These are phyloP conservation scores for Hippocampus guttulatus DNA, from an alignment of 2,113 vertebrate genomes.

Conservation along the genomic window DNA sequence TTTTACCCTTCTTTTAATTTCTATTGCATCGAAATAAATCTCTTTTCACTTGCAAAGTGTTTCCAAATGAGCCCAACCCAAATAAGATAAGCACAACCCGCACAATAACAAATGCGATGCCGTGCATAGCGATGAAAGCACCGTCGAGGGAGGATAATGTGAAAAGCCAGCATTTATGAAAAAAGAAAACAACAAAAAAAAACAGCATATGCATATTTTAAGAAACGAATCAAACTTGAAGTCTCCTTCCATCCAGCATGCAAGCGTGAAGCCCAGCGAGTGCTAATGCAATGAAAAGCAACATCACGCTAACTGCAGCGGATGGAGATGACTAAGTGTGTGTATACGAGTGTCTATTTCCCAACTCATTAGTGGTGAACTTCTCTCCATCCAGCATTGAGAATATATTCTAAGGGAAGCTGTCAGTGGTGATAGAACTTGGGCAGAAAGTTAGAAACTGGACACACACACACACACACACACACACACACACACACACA, in stretches of 20 bases:
- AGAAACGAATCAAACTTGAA: not conserved
- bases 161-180: not conserved
- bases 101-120: not conserved
- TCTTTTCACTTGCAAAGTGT: not conserved
- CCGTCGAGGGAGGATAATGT: not conserved
- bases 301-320: conserved; percentile 3
- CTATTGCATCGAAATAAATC: not conserved
- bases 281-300: conserved; percentile 8
- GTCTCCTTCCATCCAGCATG: not conserved
- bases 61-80: conserved; percentile 2
- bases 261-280: not conserved
- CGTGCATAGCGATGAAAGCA: not conserved
- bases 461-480: conserved; percentile 12
- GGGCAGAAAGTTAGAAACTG: conserved; percentile 43
- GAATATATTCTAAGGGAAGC: conserved; percentile 48
- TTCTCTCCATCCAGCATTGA: conserved; percentile 36
- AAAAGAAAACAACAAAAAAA: too few relatives aligned
- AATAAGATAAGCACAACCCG: not conserved
- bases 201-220: conserved; percentile 3
- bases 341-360: conserved; percentile 18
- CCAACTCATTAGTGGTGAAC: conserved; percentile 41
- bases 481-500: conserved; percentile 13
- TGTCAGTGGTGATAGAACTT: conserved; percentile 36
- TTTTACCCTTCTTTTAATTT: conserved; percentile 1
- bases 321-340: conserved; percentile 14